Evolutionary conservation across 2,888 invertebrate genomes (phyloP).

Genomic region (Andrena marginata): DNA sequence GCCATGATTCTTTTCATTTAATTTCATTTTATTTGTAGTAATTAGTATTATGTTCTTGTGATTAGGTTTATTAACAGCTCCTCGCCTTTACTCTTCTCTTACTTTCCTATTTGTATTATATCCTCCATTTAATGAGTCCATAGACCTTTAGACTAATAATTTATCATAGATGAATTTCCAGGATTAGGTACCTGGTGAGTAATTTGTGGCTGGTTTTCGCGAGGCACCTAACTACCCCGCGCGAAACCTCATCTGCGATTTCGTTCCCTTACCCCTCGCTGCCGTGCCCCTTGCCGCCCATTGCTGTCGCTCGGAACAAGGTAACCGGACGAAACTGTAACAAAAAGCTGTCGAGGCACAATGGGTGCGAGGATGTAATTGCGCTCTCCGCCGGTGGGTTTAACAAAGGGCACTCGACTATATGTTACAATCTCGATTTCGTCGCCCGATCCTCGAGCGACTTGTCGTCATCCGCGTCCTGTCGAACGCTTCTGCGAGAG

Average conservation of each 20-base stretch:
- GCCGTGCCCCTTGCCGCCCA: neutral
- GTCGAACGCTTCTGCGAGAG: conserved; percentile 38
- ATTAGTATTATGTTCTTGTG: too few relatives aligned
- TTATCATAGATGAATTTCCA: too few relatives aligned
- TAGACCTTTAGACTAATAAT: too few relatives aligned
- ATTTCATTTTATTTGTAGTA: too few relatives aligned
- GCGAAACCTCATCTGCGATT: conserved; percentile 8
- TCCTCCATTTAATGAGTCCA: too few relatives aligned
- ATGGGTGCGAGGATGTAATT: conserved; percentile 82
- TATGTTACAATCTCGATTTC: conserved; percentile 76
- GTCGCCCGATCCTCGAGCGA: conserved; percentile 65
- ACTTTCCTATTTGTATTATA: too few relatives aligned
- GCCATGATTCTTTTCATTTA: too few relatives aligned
- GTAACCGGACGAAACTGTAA: conserved; percentile 79
- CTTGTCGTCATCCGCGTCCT: conserved; percentile 33
- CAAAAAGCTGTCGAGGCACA: conserved; percentile 82
- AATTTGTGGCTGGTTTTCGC: neutral
- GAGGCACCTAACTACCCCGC: conserved; percentile 32
- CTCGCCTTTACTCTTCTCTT: too few relatives aligned
- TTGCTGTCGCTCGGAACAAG: conserved; percentile 22
- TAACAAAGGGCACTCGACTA: conserved; percentile 74
- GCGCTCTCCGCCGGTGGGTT: conserved; percentile 72
- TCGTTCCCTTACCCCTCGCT: neutral
- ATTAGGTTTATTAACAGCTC: too few relatives aligned
- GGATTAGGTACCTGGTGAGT: neutral